Conservation (phyloP, 2,113 vertebrate genomes). For the Hippocampus comes region DNA sequence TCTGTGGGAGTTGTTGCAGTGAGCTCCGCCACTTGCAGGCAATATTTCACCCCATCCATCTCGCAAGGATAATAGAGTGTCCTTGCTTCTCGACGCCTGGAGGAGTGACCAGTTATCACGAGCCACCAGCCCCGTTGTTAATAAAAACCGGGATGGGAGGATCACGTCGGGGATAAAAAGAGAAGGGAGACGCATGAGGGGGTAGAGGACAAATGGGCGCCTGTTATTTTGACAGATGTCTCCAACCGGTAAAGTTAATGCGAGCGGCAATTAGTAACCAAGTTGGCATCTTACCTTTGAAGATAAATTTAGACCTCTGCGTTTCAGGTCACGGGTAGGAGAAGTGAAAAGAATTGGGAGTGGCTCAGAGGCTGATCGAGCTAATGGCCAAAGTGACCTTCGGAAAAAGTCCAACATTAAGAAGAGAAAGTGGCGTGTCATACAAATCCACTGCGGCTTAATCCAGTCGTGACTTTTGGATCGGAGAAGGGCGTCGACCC, state of each 20-base stretch:
- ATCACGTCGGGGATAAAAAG: slow-evolving; percentile 46
- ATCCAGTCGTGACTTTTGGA: slow-evolving; percentile 41
- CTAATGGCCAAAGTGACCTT: slow-evolving; percentile 71
- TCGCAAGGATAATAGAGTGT: slow-evolving; percentile 74
- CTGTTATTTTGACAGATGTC: slow-evolving; percentile 47
- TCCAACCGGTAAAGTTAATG: slow-evolving; percentile 49
- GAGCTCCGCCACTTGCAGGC: slow-evolving; percentile 71
- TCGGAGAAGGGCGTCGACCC: slow-evolving; percentile 4
- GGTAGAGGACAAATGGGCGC: slow-evolving; percentile 24
- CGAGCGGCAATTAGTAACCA: slow-evolving; percentile 42
- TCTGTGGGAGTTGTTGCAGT: slow-evolving; percentile 66
- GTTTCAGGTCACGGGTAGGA: slow-evolving; percentile 27
- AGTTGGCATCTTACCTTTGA: slow-evolving; percentile 50
- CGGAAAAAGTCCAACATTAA: slow-evolving; percentile 59
- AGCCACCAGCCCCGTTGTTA: slow-evolving; percentile 71
- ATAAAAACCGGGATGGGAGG: slow-evolving; percentile 63
- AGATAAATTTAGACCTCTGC: slow-evolving; percentile 54
- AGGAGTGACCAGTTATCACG: slow-evolving; percentile 77
- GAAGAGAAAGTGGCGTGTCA: slow-evolving; percentile 58
- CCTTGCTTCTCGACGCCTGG: slow-evolving; percentile 72
- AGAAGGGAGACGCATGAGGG: slow-evolving; percentile 38
- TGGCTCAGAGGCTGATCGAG: slow-evolving; percentile 62
- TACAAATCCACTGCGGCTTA: slow-evolving; percentile 51
- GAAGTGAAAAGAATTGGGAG: slow-evolving; percentile 51
- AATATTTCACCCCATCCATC: slow-evolving; percentile 77